Percentiles rank a stretch among this genome's conserved stretches.
These are phyloP conservation scores for Cephalopterus ornatus DNA, from an alignment of 2,113 vertebrate genomes.

Conservation along the genomic window DNA sequence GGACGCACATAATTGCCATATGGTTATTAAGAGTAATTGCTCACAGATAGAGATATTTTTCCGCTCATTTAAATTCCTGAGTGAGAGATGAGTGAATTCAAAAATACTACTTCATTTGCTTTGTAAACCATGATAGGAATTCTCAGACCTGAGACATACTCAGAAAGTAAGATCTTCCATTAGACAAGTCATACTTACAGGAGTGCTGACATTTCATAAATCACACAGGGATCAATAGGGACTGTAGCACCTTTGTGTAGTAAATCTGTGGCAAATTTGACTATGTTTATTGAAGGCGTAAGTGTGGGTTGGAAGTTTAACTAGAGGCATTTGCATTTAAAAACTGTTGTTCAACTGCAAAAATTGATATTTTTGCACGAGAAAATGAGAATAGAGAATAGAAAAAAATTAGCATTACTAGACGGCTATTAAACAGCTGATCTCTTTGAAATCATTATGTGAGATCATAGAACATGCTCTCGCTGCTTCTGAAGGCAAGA, in stretches of 20 bases:
- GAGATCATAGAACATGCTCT: not conserved
- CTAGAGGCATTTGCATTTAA: not conserved
- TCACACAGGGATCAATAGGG: not conserved
- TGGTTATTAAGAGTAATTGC: conserved; percentile 54
- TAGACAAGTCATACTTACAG: not conserved
- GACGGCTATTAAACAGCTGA: not conserved
- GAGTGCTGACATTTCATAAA: not conserved
- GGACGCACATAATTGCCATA: conserved; percentile 43
- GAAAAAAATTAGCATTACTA: not conserved
- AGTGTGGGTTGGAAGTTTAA: not conserved
- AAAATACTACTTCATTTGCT: not conserved
- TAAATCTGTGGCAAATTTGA: not conserved
- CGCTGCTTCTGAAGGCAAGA: not conserved
- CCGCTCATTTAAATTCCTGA: not conserved
- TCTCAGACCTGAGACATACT: not conserved
- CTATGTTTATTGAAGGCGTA: not conserved
- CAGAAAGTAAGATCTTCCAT: not conserved
- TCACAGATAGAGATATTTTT: conserved; percentile 29
- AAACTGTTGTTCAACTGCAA: not conserved
- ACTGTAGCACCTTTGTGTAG: not conserved
- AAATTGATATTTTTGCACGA: not conserved
- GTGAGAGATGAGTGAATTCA: not conserved
- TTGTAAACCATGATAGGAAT: not conserved
- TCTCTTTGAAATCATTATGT: not conserved
- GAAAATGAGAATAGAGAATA: not conserved